phyloP scores from a whole-genome alignment of 2,888 invertebrate genomes.

The Cetonia aurata region DNA sequence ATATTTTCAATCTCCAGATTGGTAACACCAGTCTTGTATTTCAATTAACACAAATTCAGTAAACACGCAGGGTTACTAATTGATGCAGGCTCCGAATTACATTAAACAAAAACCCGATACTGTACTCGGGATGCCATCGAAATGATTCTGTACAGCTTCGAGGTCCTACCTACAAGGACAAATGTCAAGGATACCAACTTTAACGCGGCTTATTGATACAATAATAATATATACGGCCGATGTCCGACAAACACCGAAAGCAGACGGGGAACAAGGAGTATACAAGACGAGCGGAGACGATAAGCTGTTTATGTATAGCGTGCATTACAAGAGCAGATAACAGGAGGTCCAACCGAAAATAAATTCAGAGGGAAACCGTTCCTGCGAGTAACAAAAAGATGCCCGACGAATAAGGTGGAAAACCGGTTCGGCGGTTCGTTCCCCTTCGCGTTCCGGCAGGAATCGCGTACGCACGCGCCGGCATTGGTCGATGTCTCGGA shows the following conservation, averaged over 20 bases:
- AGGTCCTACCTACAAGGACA: conserved; percentile 14
- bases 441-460: conserved; percentile 4
- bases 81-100: background rate
- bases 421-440: conserved; percentile 33
- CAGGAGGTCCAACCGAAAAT: conserved; percentile 38
- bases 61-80: background rate
- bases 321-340: conserved; percentile 31
- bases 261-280: background rate
- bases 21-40: background rate
- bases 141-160: background rate
- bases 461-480: conserved; percentile 32
- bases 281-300: conserved; percentile 17
- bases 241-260: conserved; percentile 5
- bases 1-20: no score
- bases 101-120: conserved; percentile 5
- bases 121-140: background rate
- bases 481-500: conserved; percentile 29
- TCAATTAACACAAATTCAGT: background rate
- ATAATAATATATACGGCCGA: conserved; percentile 13
- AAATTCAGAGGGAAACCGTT: conserved; percentile 34
- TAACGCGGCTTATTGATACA: conserved; percentile 22
- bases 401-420: conserved; percentile 36
- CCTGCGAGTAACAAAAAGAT: conserved; percentile 27
- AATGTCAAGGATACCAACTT: conserved; percentile 32
- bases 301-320: conserved; percentile 37